phyloP scores from a whole-genome alignment of 2,797 vertebrate species.

The Gymnodraco acuticeps region DNA sequence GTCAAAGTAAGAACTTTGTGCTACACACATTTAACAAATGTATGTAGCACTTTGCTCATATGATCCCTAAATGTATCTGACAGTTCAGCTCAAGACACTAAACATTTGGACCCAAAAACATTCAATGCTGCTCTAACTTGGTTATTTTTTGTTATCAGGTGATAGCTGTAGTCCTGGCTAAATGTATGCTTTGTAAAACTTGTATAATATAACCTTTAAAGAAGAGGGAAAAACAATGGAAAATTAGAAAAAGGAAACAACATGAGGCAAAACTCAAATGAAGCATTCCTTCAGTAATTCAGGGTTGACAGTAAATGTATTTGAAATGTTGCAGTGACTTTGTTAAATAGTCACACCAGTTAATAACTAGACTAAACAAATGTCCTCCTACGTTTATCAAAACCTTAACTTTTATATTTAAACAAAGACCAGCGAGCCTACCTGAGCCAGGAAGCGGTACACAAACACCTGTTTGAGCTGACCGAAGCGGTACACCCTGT shows the following conservation, averaged over 20 bases:
- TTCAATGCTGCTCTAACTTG: neutral
- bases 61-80: neutral
- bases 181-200: too few relatives aligned
- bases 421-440: slow-evolving; percentile 33
- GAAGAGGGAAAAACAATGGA: neutral
- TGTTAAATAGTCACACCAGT: neutral
- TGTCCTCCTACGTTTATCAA: neutral
- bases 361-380: neutral
- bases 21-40: neutral
- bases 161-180: too few relatives aligned
- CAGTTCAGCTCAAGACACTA: neutral
- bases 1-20: neutral
- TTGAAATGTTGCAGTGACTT: neutral
- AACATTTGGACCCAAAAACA: neutral
- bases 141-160: neutral
- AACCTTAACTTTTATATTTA: neutral
- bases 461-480: slow-evolving; percentile 94
- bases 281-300: too few relatives aligned
- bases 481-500: slow-evolving; percentile 97
- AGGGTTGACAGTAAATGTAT: too few relatives aligned
- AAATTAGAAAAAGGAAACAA: neutral
- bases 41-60: neutral
- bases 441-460: slow-evolving; percentile 98
- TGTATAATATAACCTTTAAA: too few relatives aligned
- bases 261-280: too few relatives aligned